These are phyloP conservation scores for Pristionchus exspectatus DNA, from an alignment of 2,888 invertebrate genomes.

Conservation along the genomic window DNA sequence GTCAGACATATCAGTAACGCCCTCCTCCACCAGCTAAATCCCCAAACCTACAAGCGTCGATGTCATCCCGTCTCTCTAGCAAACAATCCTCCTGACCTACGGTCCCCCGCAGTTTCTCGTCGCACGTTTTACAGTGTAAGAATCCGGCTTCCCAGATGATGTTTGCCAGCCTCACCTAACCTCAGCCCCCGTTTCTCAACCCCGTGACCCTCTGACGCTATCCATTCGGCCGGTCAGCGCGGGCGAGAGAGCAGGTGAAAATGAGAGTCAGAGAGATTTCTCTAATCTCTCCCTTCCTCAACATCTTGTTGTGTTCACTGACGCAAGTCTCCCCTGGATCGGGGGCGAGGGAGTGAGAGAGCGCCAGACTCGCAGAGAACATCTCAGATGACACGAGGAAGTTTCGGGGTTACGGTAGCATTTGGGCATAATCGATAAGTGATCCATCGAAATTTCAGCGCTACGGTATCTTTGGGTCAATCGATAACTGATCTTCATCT, in stretches of 20 bases:
- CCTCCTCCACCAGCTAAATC: too few species aligned
- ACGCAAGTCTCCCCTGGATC: conserved; percentile 31
- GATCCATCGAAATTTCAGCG: background rate
- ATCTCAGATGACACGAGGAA: background rate
- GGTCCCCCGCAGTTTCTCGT: background rate
- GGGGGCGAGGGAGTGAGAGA: background rate
- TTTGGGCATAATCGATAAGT: background rate
- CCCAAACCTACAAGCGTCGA: too few species aligned
- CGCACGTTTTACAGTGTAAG: background rate
- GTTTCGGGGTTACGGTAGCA: background rate
- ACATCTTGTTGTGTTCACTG: conserved; percentile 19
- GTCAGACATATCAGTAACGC: too few species aligned
- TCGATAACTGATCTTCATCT: background rate
- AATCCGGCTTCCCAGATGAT: background rate
- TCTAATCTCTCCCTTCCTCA: background rate
- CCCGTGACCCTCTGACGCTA: too few species aligned
- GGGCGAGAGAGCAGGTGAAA: background rate
- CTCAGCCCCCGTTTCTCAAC: background rate
- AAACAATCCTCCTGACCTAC: background rate
- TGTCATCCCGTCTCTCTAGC: too few species aligned
- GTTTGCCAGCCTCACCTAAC: background rate
- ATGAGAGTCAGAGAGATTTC: background rate
- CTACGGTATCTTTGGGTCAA: background rate
- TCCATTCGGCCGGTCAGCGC: background rate
- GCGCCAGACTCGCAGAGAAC: background rate